Percentiles rank a stretch among this genome's conserved stretches.
Evolutionary conservation across 2,797 vertebrate genomes (phyloP).

Genomic region (Lerista edwardsae): DNA sequence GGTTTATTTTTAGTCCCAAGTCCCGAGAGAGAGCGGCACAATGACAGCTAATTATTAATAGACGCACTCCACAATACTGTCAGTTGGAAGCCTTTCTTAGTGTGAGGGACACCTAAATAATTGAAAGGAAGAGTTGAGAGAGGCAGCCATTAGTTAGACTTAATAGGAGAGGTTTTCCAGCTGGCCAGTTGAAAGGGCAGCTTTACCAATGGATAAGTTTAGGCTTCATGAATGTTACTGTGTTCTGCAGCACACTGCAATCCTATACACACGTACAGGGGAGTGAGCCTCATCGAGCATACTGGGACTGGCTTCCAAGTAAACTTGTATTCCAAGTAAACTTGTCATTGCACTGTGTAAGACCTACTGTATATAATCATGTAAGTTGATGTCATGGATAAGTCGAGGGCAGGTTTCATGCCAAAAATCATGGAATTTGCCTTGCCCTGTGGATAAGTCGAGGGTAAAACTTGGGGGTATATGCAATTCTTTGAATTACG

Average conservation of each 20-base stretch:
- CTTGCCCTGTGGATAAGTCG: too few species aligned
- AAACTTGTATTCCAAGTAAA: too few species aligned
- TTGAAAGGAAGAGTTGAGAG: slow-evolving; percentile 68
- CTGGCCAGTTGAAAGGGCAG: slow-evolving; percentile 52
- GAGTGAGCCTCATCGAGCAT: background rate
- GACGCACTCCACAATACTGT: slow-evolving; percentile 52
- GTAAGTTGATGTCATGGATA: too few species aligned
- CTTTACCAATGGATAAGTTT: slow-evolving; percentile 40
- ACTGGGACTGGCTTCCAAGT: too few species aligned
- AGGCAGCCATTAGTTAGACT: slow-evolving; percentile 62
- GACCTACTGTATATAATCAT: too few species aligned
- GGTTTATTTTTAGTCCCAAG: slow-evolving; percentile 57
- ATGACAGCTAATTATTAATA: slow-evolving; percentile 75
- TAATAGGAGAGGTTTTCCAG: slow-evolving; percentile 60
- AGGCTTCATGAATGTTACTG: slow-evolving; percentile 22
- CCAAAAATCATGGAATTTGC: too few species aligned
- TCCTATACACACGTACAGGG: background rate
- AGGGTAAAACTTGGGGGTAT: too few species aligned
- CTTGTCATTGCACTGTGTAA: too few species aligned
- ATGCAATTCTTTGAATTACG: too few species aligned
- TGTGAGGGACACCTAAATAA: slow-evolving; percentile 70
- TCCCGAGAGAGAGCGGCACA: slow-evolving; percentile 39
- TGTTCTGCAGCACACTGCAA: background rate
- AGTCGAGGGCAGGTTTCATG: too few species aligned
- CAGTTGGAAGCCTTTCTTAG: slow-evolving; percentile 65